Evolutionary conservation across 2,797 vertebrate genomes (phyloP).

Genomic region (Enteromius fasciolatus): DNA sequence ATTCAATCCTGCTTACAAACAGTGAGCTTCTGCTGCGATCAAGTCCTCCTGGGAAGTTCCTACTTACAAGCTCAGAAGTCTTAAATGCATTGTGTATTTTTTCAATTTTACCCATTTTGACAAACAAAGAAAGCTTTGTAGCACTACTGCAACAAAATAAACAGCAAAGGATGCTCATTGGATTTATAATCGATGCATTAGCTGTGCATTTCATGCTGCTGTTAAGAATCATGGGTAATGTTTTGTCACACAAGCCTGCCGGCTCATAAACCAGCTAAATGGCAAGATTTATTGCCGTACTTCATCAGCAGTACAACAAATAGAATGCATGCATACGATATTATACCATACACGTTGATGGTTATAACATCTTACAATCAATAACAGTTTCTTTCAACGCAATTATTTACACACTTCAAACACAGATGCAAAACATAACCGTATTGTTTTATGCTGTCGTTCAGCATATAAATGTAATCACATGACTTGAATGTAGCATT

Average conservation of each 20-base stretch:
- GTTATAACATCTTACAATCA: background rate
- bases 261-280: background rate
- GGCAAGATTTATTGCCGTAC: background rate
- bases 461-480: background rate
- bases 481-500: background rate
- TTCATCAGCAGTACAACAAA: background rate
- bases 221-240: background rate
- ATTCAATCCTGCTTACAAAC: constrained; percentile 37
- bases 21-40: constrained; percentile 15
- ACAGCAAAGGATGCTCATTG: background rate
- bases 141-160: background rate
- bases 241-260: background rate
- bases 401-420: background rate
- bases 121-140: background rate
- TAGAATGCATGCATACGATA: background rate
- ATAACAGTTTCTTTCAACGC: background rate
- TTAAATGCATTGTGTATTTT: background rate
- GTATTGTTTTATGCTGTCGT: background rate
- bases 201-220: background rate
- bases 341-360: background rate
- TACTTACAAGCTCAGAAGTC: background rate
- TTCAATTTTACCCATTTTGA: background rate
- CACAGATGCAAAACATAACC: background rate
- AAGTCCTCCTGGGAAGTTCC: constrained; percentile 6
- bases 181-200: background rate